Percentiles rank a stretch among this genome's conserved stretches.
Conservation (phyloP, 2,888 invertebrate genomes). For the Chrysina gloriosa region DNA sequence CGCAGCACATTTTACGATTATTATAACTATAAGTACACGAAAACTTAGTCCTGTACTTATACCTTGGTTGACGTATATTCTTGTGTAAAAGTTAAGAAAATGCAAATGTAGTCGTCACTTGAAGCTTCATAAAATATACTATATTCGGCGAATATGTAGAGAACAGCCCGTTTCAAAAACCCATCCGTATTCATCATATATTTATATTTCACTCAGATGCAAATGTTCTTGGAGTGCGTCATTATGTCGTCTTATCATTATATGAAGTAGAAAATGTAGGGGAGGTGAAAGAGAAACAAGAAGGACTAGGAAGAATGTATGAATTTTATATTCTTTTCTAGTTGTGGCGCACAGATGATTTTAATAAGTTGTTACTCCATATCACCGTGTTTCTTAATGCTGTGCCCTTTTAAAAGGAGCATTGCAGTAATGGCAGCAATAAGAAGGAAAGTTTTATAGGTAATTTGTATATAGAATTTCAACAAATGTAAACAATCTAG, state of each 20-base stretch:
- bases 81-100: not conserved
- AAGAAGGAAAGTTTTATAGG: no score
- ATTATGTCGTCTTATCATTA: not conserved
- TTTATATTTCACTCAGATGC: not conserved
- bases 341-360: no score
- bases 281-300: not conserved
- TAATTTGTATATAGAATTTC: no score
- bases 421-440: no score
- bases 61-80: not conserved
- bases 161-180: not conserved
- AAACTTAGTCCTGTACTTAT: no score
- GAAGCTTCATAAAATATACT: not conserved
- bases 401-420: no score
- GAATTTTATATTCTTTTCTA: not conserved
- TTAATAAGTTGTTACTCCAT: no score
- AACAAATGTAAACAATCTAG: no score
- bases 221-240: not conserved
- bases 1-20: no score
- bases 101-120: not conserved
- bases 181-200: constrained; percentile 12
- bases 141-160: not conserved
- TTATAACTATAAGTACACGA: no score
- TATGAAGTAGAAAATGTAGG: not conserved
- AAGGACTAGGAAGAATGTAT: not conserved
- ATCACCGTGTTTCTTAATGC: no score